Percentiles rank a stretch among this genome's conserved stretches.
Conservation (phyloP, 2,888 invertebrate genomes). For the Pachymerium ferrugineum region DNA sequence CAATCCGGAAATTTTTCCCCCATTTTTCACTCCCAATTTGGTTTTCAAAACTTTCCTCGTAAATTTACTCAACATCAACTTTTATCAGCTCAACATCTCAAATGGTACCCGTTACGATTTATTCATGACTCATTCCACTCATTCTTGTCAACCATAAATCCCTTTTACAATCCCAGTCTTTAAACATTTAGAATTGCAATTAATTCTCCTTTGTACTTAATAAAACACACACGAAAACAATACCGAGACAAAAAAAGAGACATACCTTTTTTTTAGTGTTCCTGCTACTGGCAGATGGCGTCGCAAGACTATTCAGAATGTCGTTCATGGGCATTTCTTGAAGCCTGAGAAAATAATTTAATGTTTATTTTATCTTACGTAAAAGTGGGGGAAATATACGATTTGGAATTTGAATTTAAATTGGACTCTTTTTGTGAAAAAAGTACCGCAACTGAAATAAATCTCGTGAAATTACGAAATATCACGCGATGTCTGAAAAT, state of each 20-base stretch:
- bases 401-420: background rate
- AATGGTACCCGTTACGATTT: background rate
- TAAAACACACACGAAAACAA: constrained; percentile 21
- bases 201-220: constrained; percentile 8
- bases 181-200: constrained; percentile 12
- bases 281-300: background rate
- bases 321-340: constrained; percentile 42
- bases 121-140: constrained; percentile 23
- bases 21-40: background rate
- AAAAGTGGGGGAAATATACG: background rate
- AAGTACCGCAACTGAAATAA: too few species aligned
- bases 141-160: constrained; percentile 24
- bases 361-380: background rate
- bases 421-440: too few species aligned
- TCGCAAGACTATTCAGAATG: constrained; percentile 41
- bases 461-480: constrained; percentile 41
- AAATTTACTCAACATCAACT: constrained; percentile 20
- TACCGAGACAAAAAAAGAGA: background rate
- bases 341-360: constrained; percentile 41
- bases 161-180: background rate
- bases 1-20: too few species aligned
- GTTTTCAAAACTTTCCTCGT: background rate
- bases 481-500: background rate
- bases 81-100: constrained; percentile 3
- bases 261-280: constrained; percentile 12